phyloP scores from a whole-genome alignment of 2,797 vertebrate species.

The Arctocebus calabarensis region DNA sequence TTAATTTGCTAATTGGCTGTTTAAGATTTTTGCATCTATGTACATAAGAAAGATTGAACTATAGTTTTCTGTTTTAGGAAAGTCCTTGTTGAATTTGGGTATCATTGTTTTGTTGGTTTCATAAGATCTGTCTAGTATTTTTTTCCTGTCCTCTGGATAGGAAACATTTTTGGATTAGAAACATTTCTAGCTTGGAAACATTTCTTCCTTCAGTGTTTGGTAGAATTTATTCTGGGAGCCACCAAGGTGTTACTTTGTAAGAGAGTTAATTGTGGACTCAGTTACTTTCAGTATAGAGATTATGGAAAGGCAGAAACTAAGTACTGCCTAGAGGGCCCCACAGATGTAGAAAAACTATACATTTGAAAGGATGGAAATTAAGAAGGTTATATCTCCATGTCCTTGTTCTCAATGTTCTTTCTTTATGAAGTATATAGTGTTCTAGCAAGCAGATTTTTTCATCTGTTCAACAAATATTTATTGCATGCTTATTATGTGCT shows the following conservation, averaged over 20 bases:
- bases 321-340: neutral
- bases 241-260: constrained; percentile 35
- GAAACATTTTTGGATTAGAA: neutral
- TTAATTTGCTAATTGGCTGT: constrained; percentile 30
- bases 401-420: neutral
- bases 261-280: constrained; percentile 23
- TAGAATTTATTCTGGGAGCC: neutral
- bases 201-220: constrained; percentile 28
- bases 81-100: neutral
- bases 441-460: neutral
- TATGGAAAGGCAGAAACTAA: neutral
- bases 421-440: neutral
- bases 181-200: constrained; percentile 2
- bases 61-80: neutral
- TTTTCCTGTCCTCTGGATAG: neutral
- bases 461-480: constrained; percentile 49
- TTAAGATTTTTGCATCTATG: neutral
- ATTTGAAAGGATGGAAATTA: constrained; percentile 17
- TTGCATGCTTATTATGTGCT: neutral
- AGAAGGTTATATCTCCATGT: neutral
- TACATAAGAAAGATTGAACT: constrained; percentile 4
- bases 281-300: neutral
- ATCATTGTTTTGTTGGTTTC: neutral
- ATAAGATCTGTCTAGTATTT: neutral
- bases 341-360: neutral